Evolutionary conservation across 2,888 invertebrate species (phyloP).

Genomic region (Drosophila nigritarsus): DNA sequence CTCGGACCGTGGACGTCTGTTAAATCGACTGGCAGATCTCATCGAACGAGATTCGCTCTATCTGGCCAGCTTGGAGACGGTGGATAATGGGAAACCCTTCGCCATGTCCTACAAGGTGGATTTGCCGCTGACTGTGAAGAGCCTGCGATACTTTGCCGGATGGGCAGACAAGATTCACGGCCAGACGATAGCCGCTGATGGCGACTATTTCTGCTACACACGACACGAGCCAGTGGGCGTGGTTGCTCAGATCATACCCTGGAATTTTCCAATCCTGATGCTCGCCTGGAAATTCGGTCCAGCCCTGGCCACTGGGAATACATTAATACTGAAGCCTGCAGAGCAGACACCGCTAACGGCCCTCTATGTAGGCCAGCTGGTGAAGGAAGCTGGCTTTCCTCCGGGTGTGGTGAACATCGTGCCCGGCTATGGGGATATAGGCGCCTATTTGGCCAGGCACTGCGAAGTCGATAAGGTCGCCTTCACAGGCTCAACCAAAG

Average conservation of each 20-base stretch:
- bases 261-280: slow-evolving; percentile 98
- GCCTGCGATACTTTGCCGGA: slow-evolving; percentile 94
- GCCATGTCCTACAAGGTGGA: slow-evolving; percentile 89
- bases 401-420: slow-evolving; percentile 95
- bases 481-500: slow-evolving; percentile 95
- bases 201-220: slow-evolving; percentile 92
- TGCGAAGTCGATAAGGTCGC: slow-evolving; percentile 93
- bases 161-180: slow-evolving; percentile 96
- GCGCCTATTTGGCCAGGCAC: slow-evolving; percentile 91
- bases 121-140: slow-evolving; percentile 87
- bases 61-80: slow-evolving; percentile 94
- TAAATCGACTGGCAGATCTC: slow-evolving; percentile 92
- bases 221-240: slow-evolving; percentile 96
- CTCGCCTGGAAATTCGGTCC: slow-evolving; percentile 97
- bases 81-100: slow-evolving; percentile 98
- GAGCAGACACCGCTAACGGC: slow-evolving; percentile 98
- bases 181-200: slow-evolving; percentile 91
- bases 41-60: slow-evolving; percentile 91
- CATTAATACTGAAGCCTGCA: slow-evolving; percentile 95
- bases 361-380: slow-evolving; percentile 93
- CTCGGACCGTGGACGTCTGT: slow-evolving; percentile 90
- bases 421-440: slow-evolving; percentile 94
- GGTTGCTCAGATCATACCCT: slow-evolving; percentile 96
- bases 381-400: slow-evolving; percentile 96
- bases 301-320: slow-evolving; percentile 91